phyloP scores from a whole-genome alignment of 1,140 invertebrate genomes.

The Scaptomyza montana region DNA sequence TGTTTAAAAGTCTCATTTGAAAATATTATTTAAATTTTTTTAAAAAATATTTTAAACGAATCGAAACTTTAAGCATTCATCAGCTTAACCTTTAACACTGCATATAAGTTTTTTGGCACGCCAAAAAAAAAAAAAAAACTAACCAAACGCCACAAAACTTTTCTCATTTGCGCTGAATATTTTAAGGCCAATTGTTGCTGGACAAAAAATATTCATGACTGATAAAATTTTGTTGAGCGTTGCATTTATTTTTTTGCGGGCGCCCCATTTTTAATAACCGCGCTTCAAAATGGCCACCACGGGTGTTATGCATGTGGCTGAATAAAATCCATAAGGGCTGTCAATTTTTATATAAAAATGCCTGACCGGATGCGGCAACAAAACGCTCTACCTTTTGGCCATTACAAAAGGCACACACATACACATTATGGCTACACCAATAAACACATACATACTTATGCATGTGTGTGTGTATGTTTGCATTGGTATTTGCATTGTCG shows the following conservation, averaged over 20 bases:
- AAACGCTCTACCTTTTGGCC: slow-evolving; percentile 27
- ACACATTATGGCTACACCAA: slow-evolving; percentile 25
- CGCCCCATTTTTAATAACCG: too few species aligned
- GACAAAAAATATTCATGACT: slow-evolving; percentile 31
- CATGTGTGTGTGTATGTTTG: not conserved
- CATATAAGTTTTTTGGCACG: slow-evolving; percentile 14
- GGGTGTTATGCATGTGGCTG: not conserved
- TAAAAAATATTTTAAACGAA: not conserved
- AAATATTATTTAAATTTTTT: slow-evolving; percentile 6
- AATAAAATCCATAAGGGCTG: slow-evolving; percentile 31
- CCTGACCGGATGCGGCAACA: slow-evolving; percentile 29
- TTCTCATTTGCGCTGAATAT: slow-evolving; percentile 48
- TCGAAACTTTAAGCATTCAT: slow-evolving; percentile 18
- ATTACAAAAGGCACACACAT: not conserved
- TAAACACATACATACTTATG: slow-evolving; percentile 9
- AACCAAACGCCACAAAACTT: slow-evolving; percentile 33
- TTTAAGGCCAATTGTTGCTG: slow-evolving; percentile 36
- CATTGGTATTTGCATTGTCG: slow-evolving; percentile 22
- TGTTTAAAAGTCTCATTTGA: not conserved
- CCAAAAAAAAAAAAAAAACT: not conserved
- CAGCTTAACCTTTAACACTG: slow-evolving; percentile 1
- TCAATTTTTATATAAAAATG: slow-evolving; percentile 25
- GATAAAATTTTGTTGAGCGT: slow-evolving; percentile 33
- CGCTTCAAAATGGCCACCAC: too few species aligned
- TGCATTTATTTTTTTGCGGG: not conserved